These are phyloP conservation scores for Ictidomys tridecemlineatus DNA, from an alignment of 2,113 vertebrate genomes.

Conservation along the genomic window DNA sequence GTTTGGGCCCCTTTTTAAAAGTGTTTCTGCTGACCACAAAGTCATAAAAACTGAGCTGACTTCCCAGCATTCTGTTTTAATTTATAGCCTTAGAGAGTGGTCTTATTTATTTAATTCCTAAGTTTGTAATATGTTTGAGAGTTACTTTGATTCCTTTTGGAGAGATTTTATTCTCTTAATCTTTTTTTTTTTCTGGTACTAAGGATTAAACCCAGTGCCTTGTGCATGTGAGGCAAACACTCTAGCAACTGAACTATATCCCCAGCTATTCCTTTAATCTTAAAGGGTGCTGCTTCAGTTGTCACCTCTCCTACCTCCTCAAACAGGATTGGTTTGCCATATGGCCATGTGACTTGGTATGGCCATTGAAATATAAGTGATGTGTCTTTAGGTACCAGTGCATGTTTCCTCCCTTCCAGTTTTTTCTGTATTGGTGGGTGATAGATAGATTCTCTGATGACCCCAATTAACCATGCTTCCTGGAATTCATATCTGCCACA, in stretches of 20 bases:
- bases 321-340: not conserved
- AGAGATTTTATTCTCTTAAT: not conserved
- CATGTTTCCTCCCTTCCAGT: not conserved
- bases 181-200: not conserved
- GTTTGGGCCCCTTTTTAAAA: not conserved
- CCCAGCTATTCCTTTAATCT: not conserved
- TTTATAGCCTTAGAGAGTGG: not conserved
- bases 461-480: no score
- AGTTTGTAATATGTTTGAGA: not conserved
- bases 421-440: not conserved
- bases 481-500: conserved; percentile 9
- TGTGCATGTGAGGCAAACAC: no score
- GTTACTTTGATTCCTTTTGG: not conserved
- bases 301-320: not conserved
- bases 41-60: not conserved
- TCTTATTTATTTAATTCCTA: not conserved
- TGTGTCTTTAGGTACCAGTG: not conserved
- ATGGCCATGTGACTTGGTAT: not conserved
- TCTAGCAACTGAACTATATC: no score
- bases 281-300: not conserved
- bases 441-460: not conserved
- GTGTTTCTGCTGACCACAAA: not conserved
- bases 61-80: not conserved
- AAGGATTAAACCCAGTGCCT: no score
- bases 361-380: not conserved